A percentile compares a stretch with the other conserved stretches of the same genome.
Conservation (phyloP, 1,140 invertebrate genomes). For the Onthophagus taurus region DNA sequence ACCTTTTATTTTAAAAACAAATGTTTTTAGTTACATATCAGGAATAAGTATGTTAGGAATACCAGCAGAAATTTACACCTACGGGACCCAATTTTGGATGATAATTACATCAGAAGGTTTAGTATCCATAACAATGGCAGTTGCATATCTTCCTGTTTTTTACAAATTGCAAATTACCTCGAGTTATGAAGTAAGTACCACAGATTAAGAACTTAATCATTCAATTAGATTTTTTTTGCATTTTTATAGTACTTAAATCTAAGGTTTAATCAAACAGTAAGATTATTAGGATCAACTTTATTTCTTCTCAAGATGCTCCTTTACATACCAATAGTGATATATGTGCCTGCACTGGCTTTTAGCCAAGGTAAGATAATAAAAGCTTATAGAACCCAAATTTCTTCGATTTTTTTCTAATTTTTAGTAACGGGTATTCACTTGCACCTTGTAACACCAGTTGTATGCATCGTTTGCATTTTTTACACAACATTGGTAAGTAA, state of each 20-base stretch:
- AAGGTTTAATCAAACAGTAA: slow-evolving; percentile 53
- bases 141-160: slow-evolving; percentile 78
- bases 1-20: too few relatives aligned
- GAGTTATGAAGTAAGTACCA: slow-evolving; percentile 65
- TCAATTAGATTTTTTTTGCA: too few relatives aligned
- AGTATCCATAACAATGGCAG: slow-evolving; percentile 61
- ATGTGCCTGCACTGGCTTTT: slow-evolving; percentile 81
- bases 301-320: slow-evolving; percentile 58
- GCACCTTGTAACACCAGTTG: slow-evolving; percentile 57
- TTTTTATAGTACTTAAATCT: slow-evolving; percentile 59
- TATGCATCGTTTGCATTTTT: slow-evolving; percentile 70
- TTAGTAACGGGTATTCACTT: slow-evolving; percentile 63
- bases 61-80: slow-evolving; percentile 85
- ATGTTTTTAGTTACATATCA: slow-evolving; percentile 76
- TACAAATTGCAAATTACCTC: slow-evolving; percentile 73
- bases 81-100: slow-evolving; percentile 70
- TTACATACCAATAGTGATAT: slow-evolving; percentile 85
- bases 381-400: slow-evolving; percentile 1
- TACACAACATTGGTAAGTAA: slow-evolving; percentile 69
- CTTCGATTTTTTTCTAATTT: slow-evolving; percentile 16
- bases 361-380: slow-evolving; percentile 68
- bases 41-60: slow-evolving; percentile 84
- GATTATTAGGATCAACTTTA: slow-evolving; percentile 54
- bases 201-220: too few relatives aligned
- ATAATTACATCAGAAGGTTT: slow-evolving; percentile 57